Evolutionary conservation across 2,888 invertebrate genomes (phyloP), one percentile per base, ranked within the genome.

Genomic region (Protodeltote pygarga): DNA sequence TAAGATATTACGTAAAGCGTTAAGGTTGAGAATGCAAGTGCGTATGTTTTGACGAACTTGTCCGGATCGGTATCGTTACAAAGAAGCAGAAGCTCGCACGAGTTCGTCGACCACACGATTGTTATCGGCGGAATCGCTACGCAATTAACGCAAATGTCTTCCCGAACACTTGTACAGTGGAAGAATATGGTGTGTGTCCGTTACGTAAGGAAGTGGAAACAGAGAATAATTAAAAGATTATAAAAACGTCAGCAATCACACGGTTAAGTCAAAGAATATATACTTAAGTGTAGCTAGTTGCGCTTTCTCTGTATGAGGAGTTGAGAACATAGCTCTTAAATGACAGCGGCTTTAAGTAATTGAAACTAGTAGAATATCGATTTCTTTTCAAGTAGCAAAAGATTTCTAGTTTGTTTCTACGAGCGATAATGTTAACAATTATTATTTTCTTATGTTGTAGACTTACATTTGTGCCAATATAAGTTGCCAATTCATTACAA

Each of bases 141-240:
- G 77, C 77, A 86, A 86, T 87, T 86, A 87, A 79, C 71, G 71
- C 71, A 69, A 80, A 73, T 71, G 76, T 73, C 80, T 88, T 84
- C 81, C 79, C 75, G 71, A 69, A 75, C 63, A 55, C 57, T 32
- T 40, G 19, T 39, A 35, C 19, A 16, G 54, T 47, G 49, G 32
- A 41, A 69, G 50, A 58, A 48, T 44, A 42, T 48, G 31, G 24
- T 32, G 31, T 48, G 16, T 28, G 23, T 59, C 55, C 51, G 62
- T 63, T 65, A 64, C 59, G 57, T 64, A 61, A 63, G 52, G 31
- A 58, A 70, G 57, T 46, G 33, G 52, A 72, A 59, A 29, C 37
- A 44, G 35, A 44, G 29, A 53, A 57, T 57, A 62, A 48, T 50
- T 49, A 58, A 3, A 50, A 31, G 47, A n/a, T n/a, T n/a, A n/a